Evolutionary conservation across 2,797 vertebrate genomes (phyloP).

Genomic region (Nyctalus aviator): DNA sequence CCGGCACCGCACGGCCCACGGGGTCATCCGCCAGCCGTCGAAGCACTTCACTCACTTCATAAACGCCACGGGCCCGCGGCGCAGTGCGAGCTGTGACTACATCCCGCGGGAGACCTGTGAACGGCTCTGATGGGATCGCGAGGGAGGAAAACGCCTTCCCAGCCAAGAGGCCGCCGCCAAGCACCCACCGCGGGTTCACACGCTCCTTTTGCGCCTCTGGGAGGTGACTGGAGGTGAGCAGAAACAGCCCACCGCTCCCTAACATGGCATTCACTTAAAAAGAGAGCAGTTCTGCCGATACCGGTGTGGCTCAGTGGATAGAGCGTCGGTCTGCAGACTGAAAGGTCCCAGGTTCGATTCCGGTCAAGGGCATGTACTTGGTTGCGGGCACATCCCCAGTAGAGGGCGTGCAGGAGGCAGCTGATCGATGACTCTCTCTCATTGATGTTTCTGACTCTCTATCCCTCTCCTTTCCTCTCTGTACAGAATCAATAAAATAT

Average conservation of each 20-base stretch:
- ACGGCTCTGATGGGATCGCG: background rate
- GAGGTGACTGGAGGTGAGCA: background rate
- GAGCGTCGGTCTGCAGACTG: too few relatives aligned
- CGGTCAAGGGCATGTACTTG: too few relatives aligned
- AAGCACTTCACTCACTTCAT: background rate
- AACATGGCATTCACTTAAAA: background rate
- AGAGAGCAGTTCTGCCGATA: background rate
- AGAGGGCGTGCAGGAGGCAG: too few relatives aligned
- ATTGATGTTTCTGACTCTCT: too few relatives aligned
- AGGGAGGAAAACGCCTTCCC: slow-evolving; percentile 15
- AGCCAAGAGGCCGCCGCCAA: background rate
- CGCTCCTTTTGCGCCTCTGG: background rate
- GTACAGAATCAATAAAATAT: too few relatives aligned
- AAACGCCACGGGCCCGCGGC: background rate
- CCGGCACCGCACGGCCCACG: background rate
- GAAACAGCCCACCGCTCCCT: background rate
- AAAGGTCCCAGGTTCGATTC: too few relatives aligned
- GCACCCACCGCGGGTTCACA: slow-evolving; percentile 30
- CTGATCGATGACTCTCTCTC: too few relatives aligned
- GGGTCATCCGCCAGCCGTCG: slow-evolving; percentile 26
- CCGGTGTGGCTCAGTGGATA: too few relatives aligned
- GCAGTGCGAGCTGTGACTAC: slow-evolving; percentile 17
- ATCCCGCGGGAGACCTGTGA: background rate
- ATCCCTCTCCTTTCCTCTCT: too few relatives aligned
- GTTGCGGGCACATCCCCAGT: too few relatives aligned